phyloP scores from a whole-genome alignment of 2,888 invertebrate species.

The Cheilosia vulpina region DNA sequence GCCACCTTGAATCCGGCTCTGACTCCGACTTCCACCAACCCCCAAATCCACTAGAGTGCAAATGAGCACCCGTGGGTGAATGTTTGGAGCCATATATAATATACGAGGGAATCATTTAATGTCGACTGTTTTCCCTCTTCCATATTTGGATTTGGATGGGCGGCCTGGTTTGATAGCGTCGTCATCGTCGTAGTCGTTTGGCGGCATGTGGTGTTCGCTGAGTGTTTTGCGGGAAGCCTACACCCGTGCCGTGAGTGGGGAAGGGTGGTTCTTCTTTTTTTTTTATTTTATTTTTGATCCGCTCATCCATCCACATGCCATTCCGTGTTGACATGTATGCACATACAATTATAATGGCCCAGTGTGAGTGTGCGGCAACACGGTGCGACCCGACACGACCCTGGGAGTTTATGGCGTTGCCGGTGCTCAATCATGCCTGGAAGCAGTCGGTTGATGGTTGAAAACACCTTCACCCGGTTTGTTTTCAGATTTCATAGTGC shows the following conservation, averaged over 20 bases:
- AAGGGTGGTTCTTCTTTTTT: slow-evolving; percentile 21
- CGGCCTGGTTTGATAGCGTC: slow-evolving; percentile 63
- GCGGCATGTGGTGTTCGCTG: slow-evolving; percentile 73
- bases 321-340: slow-evolving; percentile 73
- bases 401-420: slow-evolving; percentile 73
- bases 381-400: slow-evolving; percentile 65
- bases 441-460: slow-evolving; percentile 76
- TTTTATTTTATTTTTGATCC: slow-evolving; percentile 53
- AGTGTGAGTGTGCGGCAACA: slow-evolving; percentile 54
- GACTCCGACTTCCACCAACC: slow-evolving; percentile 16
- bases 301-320: slow-evolving; percentile 74
- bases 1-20: neutral
- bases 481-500: slow-evolving; percentile 75
- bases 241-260: slow-evolving; percentile 22
- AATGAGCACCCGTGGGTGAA: slow-evolving; percentile 75
- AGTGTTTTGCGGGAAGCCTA: slow-evolving; percentile 72
- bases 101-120: slow-evolving; percentile 75
- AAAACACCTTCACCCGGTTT: slow-evolving; percentile 76
- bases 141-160: slow-evolving; percentile 46
- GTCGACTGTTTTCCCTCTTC: slow-evolving; percentile 63
- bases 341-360: slow-evolving; percentile 73
- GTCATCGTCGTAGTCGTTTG: slow-evolving; percentile 60
- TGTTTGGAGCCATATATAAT: slow-evolving; percentile 74
- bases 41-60: slow-evolving; percentile 66
- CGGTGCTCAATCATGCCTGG: slow-evolving; percentile 77